Evolutionary conservation across 2,797 vertebrate species (phyloP).

Genomic region (Nyctibius grandis): DNA sequence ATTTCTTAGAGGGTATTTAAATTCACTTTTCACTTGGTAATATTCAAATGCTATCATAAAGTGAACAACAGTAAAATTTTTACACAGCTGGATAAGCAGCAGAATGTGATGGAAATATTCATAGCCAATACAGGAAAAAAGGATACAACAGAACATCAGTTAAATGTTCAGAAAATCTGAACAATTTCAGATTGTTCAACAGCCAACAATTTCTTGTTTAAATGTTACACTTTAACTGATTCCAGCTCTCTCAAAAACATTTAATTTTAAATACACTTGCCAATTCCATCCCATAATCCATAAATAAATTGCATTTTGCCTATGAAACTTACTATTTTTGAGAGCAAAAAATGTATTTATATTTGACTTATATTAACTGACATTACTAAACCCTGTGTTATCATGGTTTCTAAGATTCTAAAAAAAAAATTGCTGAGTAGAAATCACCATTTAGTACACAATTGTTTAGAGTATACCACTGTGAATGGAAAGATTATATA

Average conservation of each 20-base stretch:
- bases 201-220: neutral
- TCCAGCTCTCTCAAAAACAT: neutral
- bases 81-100: neutral
- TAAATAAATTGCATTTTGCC: neutral
- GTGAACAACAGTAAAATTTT: neutral
- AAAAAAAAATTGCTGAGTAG: neutral
- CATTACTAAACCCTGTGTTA: neutral
- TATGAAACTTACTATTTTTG: neutral
- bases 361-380: neutral
- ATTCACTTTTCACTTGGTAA: neutral
- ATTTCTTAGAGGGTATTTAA: neutral
- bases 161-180: neutral
- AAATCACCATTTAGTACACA: neutral
- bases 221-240: neutral
- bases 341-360: neutral
- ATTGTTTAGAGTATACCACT: neutral
- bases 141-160: neutral
- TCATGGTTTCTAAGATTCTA: neutral
- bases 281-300: neutral
- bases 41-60: neutral
- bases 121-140: neutral
- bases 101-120: neutral
- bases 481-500: neutral
- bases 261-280: neutral
- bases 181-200: neutral